These are phyloP conservation scores for Athalia circularis DNA, from an alignment of 2,888 invertebrate genomes.

Conservation along the genomic window DNA sequence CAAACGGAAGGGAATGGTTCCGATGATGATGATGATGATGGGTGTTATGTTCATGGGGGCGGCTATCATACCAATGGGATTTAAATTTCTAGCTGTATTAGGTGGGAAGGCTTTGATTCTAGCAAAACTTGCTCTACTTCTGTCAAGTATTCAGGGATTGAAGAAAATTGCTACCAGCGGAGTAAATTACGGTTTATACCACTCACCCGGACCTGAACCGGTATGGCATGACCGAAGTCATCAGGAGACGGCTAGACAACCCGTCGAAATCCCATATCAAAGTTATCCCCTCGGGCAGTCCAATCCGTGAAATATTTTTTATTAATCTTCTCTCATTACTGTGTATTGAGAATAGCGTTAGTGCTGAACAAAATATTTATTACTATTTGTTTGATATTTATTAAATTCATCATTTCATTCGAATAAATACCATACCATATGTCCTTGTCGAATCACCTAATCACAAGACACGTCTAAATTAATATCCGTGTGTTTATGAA, in stretches of 20 bases:
- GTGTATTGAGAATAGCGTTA: conserved; percentile 50
- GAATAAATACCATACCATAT: too few species aligned
- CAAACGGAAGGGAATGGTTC: conserved; percentile 81
- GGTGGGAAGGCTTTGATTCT: conserved; percentile 88
- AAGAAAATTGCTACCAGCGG: conserved; percentile 86
- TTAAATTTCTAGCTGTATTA: conserved; percentile 88
- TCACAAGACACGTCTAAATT: background rate
- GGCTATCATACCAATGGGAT: conserved; percentile 87
- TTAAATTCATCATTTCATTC: too few species aligned
- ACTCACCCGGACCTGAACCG: conserved; percentile 74
- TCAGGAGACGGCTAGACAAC: conserved; percentile 64
- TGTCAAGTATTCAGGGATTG: conserved; percentile 87
- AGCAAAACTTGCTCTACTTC: conserved; percentile 87
- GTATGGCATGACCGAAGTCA: conserved; percentile 72
- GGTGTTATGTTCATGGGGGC: conserved; percentile 86
- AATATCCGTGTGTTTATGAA: background rate
- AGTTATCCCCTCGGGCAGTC: conserved; percentile 50
- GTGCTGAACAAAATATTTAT: too few species aligned
- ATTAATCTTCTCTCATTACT: conserved; percentile 44
- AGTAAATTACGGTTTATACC: conserved; percentile 86
- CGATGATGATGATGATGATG: conserved; percentile 85
- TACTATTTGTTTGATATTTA: too few species aligned
- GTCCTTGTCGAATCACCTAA: too few species aligned
- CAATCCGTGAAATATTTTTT: conserved; percentile 45
- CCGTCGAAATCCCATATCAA: conserved; percentile 56